phyloP scores from a whole-genome alignment of 2,797 vertebrate genomes.

The Platyrinchus mystaceus region DNA sequence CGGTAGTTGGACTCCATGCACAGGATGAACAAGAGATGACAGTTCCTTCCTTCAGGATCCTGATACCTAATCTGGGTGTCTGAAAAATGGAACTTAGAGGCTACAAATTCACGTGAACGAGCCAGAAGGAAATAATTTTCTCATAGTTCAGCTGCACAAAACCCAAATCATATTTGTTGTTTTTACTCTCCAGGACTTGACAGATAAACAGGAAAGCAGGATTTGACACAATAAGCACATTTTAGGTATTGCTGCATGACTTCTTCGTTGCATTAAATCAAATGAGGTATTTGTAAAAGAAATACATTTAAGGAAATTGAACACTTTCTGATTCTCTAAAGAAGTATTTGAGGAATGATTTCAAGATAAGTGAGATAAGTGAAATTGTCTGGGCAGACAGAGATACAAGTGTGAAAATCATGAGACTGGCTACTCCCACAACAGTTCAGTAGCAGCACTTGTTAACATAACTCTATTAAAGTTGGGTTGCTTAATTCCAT shows the following conservation, averaged over 20 bases:
- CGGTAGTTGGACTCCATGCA: constrained; percentile 35
- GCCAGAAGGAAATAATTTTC: constrained; percentile 69
- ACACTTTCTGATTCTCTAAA: background rate
- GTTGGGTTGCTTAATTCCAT: background rate
- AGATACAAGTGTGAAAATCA: background rate
- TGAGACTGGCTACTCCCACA: background rate
- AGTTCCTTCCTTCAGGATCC: constrained; percentile 75
- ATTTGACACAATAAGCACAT: constrained; percentile 2
- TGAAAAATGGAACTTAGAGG: constrained; percentile 44
- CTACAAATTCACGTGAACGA: background rate
- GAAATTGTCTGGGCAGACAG: background rate
- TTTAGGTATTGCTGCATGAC: background rate
- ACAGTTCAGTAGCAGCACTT: background rate
- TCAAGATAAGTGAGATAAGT: background rate
- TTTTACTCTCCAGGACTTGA: constrained; percentile 16
- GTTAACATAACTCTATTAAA: background rate
- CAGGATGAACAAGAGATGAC: constrained; percentile 77
- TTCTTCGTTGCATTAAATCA: background rate
- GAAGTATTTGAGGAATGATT: background rate
- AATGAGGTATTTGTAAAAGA: background rate
- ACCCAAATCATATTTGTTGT: constrained; percentile 44
- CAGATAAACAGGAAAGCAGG: constrained; percentile 71
- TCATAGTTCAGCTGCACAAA: constrained; percentile 63
- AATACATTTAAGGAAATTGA: background rate
- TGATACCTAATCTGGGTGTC: constrained; percentile 44